phyloP scores from a whole-genome alignment of 1,140 invertebrate species.

The Leptinotarsa texana region DNA sequence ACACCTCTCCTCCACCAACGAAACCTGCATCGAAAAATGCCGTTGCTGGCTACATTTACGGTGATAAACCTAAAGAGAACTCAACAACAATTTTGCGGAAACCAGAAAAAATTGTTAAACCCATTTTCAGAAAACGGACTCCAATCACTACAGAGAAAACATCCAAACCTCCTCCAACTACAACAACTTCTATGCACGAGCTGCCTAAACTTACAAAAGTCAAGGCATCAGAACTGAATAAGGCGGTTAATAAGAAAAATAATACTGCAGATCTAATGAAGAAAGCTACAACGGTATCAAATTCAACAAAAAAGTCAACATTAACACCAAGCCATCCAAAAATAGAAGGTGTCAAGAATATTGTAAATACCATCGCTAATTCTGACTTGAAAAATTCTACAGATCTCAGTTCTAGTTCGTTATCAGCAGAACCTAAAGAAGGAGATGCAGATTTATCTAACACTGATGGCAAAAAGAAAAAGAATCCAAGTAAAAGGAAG shows the following conservation, averaged over 20 bases:
- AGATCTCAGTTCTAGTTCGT: slow-evolving; percentile 34
- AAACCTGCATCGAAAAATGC: slow-evolving; percentile 44
- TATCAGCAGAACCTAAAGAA: slow-evolving; percentile 60
- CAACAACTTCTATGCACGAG: slow-evolving; percentile 37
- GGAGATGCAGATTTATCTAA: slow-evolving; percentile 60
- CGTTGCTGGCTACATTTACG: background rate
- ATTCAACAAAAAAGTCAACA: slow-evolving; percentile 18
- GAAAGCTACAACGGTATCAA: background rate
- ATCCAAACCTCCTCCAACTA: slow-evolving; percentile 42
- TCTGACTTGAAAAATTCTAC: slow-evolving; percentile 24
- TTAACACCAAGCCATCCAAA: slow-evolving; percentile 23
- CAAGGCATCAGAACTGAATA: slow-evolving; percentile 45
- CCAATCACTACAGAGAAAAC: slow-evolving; percentile 41
- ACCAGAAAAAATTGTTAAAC: slow-evolving; percentile 39
- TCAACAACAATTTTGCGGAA: slow-evolving; percentile 14
- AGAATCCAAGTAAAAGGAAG: slow-evolving; percentile 58
- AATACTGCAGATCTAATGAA: slow-evolving; percentile 24
- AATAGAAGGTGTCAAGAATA: background rate
- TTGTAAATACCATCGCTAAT: slow-evolving; percentile 1
- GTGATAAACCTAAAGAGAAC: background rate
- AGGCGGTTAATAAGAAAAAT: slow-evolving; percentile 37
- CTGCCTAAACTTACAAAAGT: slow-evolving; percentile 45
- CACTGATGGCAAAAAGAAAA: slow-evolving; percentile 49
- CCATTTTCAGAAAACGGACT: slow-evolving; percentile 50
- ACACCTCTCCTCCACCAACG: slow-evolving; percentile 51